Percentiles rank a stretch among this genome's conserved stretches.
Conservation (phyloP, 2,113 vertebrate species). For the Mormyrus lacerda region DNA sequence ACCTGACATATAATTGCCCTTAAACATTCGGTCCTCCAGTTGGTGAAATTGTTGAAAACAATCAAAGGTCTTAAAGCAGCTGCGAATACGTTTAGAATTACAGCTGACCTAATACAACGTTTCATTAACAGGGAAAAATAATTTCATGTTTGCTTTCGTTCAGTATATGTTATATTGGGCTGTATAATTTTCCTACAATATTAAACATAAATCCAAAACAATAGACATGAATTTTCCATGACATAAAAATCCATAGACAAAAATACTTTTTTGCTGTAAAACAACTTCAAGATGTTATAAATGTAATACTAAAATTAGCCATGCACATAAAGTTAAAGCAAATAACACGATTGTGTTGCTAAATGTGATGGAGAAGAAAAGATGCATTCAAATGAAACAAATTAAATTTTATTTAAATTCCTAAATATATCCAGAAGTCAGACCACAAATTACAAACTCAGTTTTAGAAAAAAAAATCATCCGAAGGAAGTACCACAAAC, state of each 20-base stretch:
- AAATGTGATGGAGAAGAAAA: neutral
- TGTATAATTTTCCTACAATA: neutral
- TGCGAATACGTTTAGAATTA: slow-evolving; percentile 54
- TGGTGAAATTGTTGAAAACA: slow-evolving; percentile 50
- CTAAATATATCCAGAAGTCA: slow-evolving; percentile 9
- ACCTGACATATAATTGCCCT: slow-evolving; percentile 49
- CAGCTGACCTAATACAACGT: slow-evolving; percentile 54
- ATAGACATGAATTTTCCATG: neutral
- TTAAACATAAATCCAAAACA: neutral
- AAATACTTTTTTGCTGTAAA: neutral
- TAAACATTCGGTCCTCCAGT: slow-evolving; percentile 44
- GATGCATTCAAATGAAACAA: slow-evolving; percentile 10
- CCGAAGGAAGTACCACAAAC: neutral
- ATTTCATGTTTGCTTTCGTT: slow-evolving; percentile 25
- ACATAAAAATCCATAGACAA: neutral
- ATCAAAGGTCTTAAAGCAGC: slow-evolving; percentile 56
- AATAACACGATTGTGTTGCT: neutral
- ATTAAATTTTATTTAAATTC: neutral
- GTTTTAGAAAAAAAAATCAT: neutral
- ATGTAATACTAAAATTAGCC: neutral
- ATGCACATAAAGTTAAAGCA: neutral
- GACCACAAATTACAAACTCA: slow-evolving; percentile 10
- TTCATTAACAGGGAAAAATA: neutral
- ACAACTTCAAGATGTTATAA: neutral
- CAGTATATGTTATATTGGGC: neutral